phyloP scores from a whole-genome alignment of 30 jellyfish, hydroid and myxozoan species.

The Aurelia coerulea region DNA sequence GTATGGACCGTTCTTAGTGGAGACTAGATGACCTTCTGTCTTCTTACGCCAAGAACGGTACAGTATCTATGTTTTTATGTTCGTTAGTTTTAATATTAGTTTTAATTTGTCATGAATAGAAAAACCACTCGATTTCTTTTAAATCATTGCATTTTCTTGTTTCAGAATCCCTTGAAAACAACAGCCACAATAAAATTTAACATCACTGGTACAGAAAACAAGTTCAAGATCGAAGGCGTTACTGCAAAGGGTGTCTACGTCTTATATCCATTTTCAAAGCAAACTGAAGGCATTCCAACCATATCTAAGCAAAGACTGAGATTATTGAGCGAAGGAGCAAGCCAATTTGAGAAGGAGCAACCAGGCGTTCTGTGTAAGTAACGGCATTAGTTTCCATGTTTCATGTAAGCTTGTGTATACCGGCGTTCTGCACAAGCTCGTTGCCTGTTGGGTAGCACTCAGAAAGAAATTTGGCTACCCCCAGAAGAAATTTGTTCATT shows the following conservation, averaged over 20 bases:
- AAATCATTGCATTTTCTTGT: neutral
- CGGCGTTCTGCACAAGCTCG: no score
- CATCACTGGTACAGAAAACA: slow-evolving; percentile 57
- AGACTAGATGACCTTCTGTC: no score
- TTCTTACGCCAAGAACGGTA: no score
- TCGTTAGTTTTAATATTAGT: no score
- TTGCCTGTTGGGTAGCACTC: no score
- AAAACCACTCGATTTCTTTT: neutral
- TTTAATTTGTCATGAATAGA: no score
- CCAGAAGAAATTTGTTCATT: no score
- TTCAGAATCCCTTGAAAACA: slow-evolving; percentile 67
- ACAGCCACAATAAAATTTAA: slow-evolving; percentile 67
- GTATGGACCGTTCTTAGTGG: no score
- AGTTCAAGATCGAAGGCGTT: slow-evolving; percentile 65
- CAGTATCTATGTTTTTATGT: no score
- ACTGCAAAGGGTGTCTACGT: slow-evolving; percentile 64
- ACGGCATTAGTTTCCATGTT: no score
- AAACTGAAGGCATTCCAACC: slow-evolving; percentile 59
- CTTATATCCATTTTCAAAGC: slow-evolving; percentile 58
- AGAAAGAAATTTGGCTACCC: no score
- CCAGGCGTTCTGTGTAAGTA: slow-evolving; percentile 32
- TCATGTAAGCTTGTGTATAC: no score
- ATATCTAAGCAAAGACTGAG: slow-evolving; percentile 51
- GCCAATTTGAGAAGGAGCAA: slow-evolving; percentile 33
- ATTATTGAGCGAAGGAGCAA: slow-evolving; percentile 57